Evolutionary conservation across 2,888 invertebrate species (phyloP).

Genomic region (Pachydiplax longipennis): DNA sequence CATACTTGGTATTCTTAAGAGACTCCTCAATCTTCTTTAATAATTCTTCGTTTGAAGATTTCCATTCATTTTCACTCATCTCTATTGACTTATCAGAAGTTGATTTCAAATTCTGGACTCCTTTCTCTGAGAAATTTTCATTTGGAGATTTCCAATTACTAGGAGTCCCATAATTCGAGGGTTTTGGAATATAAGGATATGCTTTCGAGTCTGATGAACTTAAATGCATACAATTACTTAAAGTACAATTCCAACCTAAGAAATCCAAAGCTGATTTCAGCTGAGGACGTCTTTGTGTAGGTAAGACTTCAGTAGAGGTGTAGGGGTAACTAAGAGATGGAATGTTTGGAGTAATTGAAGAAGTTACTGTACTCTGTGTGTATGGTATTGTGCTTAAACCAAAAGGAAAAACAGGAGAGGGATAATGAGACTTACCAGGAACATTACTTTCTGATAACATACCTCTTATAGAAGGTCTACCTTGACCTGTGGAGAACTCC

Average conservation of each 20-base stretch:
- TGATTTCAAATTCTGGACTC: not conserved
- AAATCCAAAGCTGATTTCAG: not conserved
- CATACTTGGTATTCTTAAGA: not conserved
- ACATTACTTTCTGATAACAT: constrained; percentile 17
- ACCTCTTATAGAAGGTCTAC: constrained; percentile 20
- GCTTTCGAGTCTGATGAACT: not conserved
- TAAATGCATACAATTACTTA: not conserved
- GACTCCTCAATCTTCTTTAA: constrained; percentile 21
- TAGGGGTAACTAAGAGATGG: not conserved
- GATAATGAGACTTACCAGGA: not conserved
- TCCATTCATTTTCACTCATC: not conserved
- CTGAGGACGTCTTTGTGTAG: not conserved
- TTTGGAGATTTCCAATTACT: constrained; percentile 8
- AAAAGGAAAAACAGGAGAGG: not conserved
- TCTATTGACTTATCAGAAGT: not conserved
- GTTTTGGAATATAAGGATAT: not conserved
- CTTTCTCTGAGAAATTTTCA: not conserved
- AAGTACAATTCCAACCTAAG: not conserved
- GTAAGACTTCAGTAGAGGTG: not conserved
- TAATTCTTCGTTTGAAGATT: not conserved
- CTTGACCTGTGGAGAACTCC: not conserved
- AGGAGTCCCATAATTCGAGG: not conserved
- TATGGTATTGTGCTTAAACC: not conserved
- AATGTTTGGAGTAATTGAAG: constrained; percentile 11
- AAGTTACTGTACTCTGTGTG: not conserved